Evolutionary conservation across 2,797 vertebrate genomes (phyloP).

Genomic region (Pogonophryne albipinna): DNA sequence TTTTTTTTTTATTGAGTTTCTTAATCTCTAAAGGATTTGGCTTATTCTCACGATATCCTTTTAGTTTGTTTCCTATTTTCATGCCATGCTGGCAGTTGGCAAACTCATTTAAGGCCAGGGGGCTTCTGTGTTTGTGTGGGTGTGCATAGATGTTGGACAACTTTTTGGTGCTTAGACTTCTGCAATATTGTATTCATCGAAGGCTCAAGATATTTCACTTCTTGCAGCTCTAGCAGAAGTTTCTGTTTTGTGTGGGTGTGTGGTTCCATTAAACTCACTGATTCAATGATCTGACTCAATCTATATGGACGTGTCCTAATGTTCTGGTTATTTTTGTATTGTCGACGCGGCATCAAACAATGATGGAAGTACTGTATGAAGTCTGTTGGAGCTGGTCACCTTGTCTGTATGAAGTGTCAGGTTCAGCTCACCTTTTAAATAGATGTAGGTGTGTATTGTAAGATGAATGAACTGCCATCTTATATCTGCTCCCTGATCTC

Average conservation of each 20-base stretch:
- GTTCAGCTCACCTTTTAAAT: constrained; percentile 13
- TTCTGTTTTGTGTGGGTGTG: constrained; percentile 12
- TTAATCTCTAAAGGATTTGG: constrained; percentile 66
- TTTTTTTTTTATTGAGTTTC: constrained; percentile 55
- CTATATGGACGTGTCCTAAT: constrained; percentile 12
- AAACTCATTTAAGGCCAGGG: constrained; percentile 51
- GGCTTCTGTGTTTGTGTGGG: constrained; percentile 44
- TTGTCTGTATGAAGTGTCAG: neutral
- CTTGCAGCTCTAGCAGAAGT: constrained; percentile 25
- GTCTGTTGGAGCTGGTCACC: neutral
- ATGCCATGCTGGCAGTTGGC: constrained; percentile 40
- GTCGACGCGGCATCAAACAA: neutral
- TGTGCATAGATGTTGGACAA: constrained; percentile 45
- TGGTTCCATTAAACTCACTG: constrained; percentile 10
- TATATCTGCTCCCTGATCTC: too few species aligned
- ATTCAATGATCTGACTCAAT: constrained; percentile 12
- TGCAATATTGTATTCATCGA: constrained; percentile 28
- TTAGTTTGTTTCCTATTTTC: constrained; percentile 14
- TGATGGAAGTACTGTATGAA: constrained; percentile 3
- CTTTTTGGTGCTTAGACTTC: constrained; percentile 36
- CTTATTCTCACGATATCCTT: constrained; percentile 47
- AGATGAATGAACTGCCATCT: too few species aligned
- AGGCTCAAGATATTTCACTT: constrained; percentile 30
- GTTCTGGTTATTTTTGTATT: neutral
- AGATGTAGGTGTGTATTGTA: neutral